Conservation (phyloP, 2,113 vertebrate genomes). For the Furnarius figulus region DNA sequence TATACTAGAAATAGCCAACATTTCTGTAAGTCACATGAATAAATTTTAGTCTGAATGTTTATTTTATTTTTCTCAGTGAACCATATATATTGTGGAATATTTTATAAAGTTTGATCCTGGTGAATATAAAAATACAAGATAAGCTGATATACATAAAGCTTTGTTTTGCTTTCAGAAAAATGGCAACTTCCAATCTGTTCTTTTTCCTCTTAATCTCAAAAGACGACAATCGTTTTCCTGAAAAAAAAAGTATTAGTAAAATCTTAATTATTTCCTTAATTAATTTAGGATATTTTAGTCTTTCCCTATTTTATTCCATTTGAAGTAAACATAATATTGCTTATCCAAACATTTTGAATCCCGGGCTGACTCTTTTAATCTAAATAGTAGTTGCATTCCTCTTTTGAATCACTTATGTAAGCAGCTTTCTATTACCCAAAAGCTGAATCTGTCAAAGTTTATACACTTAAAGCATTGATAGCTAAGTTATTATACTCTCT, state of each 20-base stretch:
- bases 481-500: background rate
- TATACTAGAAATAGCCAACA: background rate
- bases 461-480: background rate
- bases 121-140: background rate
- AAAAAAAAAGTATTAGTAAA: background rate
- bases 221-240: background rate
- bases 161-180: background rate
- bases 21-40: background rate
- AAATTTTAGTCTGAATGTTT: background rate
- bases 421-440: background rate
- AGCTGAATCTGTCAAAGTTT: background rate
- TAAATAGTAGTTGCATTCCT: background rate
- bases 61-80: background rate
- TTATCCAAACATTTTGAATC: constrained; percentile 3
- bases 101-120: background rate
- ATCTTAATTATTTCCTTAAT: background rate
- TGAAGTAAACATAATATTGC: background rate
- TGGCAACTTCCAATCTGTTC: background rate
- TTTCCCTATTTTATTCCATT: background rate
- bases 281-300: background rate
- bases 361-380: background rate
- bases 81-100: background rate
- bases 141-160: background rate
- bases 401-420: background rate
- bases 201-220: background rate